Evolutionary conservation across 1,140 invertebrate species (phyloP).

Genomic region (Lutraria rhynchaena): DNA sequence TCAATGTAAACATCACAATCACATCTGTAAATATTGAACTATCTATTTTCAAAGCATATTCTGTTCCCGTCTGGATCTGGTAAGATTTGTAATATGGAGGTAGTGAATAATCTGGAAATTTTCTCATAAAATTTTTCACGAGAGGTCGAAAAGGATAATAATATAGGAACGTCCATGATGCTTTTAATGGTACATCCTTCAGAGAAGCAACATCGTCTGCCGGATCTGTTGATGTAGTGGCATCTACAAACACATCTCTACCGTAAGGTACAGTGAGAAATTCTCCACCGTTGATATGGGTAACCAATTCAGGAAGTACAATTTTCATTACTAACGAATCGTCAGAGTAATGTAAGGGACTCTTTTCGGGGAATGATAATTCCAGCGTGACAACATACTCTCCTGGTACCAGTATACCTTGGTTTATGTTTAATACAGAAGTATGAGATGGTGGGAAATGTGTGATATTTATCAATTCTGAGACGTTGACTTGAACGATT

Average conservation of each 20-base stretch:
- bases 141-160: too few species aligned
- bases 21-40: not conserved
- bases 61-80: constrained; percentile 16
- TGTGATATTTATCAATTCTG: not conserved
- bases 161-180: too few species aligned
- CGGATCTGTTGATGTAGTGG: constrained; percentile 18
- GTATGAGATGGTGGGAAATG: not conserved
- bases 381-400: constrained; percentile 28
- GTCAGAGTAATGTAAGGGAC: not conserved
- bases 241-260: not conserved
- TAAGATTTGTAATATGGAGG: not conserved
- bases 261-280: constrained; percentile 25
- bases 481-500: constrained; percentile 5
- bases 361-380: constrained; percentile 7
- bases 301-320: constrained; percentile 39
- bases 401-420: constrained; percentile 13
- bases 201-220: not conserved
- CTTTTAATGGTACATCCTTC: not conserved
- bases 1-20: constrained; percentile 14
- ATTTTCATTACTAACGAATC: constrained; percentile 24
- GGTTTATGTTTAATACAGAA: not conserved
- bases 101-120: not conserved
- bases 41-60: constrained; percentile 4
- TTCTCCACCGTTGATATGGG: constrained; percentile 40
- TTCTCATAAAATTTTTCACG: too few species aligned